Conservation (phyloP, 2,888 invertebrate species). For the Pristionchus japonicus region DNA sequence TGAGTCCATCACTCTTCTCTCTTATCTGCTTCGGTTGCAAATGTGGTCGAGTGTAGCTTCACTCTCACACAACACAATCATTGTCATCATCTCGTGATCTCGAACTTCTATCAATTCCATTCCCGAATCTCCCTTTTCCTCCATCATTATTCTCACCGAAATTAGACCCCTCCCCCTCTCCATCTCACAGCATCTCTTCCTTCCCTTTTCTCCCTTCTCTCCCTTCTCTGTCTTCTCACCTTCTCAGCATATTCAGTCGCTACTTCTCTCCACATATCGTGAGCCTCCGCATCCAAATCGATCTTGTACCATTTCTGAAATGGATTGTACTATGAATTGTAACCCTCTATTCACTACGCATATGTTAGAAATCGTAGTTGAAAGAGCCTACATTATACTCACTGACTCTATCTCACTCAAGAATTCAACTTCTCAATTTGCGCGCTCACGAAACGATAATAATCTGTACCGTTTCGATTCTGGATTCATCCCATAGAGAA, state of each 20-base stretch:
- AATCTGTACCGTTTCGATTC: neutral
- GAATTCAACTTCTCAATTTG: neutral
- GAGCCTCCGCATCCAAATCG: neutral
- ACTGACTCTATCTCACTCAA: neutral
- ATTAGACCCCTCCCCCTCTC: neutral
- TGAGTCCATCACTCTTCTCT: too few species aligned
- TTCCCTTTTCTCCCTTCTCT: neutral
- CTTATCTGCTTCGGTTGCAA: neutral
- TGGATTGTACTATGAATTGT: neutral
- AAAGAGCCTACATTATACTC: neutral
- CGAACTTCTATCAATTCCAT: neutral
- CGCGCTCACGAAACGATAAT: too few species aligned
- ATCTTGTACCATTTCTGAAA: constrained; percentile 7
- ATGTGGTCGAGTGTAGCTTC: neutral
- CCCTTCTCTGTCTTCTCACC: neutral
- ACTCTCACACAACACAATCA: neutral
- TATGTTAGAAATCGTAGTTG: neutral
- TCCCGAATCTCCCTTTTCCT: neutral
- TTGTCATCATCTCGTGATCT: neutral
- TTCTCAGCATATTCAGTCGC: neutral
- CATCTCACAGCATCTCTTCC: neutral
- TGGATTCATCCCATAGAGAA: neutral
- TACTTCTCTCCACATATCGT: constrained; percentile 28
- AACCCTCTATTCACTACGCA: neutral
- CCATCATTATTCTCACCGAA: neutral